Conservation (phyloP, 2,113 vertebrate genomes). For the Marmota flaviventris region DNA sequence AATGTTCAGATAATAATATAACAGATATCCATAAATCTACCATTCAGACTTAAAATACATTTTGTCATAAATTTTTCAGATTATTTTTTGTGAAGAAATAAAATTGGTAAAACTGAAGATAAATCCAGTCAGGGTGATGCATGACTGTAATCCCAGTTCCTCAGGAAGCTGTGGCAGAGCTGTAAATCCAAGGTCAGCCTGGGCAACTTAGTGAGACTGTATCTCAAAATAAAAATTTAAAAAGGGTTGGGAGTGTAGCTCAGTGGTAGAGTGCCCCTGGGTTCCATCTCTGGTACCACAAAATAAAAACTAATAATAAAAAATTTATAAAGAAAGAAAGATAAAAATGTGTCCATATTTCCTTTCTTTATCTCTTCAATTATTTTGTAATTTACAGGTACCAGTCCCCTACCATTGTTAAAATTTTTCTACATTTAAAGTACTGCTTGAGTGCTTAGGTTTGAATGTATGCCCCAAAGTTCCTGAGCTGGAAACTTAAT, state of each 20-base stretch:
- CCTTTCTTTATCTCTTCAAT: not conserved
- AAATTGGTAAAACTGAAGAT: not conserved
- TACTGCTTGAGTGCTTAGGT: not conserved
- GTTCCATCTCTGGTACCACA: no score
- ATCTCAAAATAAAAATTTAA: no score
- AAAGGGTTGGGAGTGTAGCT: no score
- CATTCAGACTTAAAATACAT: not conserved
- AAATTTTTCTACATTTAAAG: not conserved
- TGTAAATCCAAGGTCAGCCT: no score
- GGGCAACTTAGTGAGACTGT: no score
- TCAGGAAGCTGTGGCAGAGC: no score
- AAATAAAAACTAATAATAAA: no score
- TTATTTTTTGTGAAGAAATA: conserved; percentile 39
- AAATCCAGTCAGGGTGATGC: not conserved
- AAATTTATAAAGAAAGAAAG: not conserved
- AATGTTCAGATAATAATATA: not conserved
- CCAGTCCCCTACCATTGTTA: not conserved
- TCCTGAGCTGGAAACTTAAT: not conserved
- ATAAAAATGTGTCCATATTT: not conserved
- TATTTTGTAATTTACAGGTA: not conserved
- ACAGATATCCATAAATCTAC: not conserved
- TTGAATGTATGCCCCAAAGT: not conserved
- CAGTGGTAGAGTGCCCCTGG: no score
- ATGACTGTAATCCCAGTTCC: no score
- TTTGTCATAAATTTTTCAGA: not conserved